phyloP scores from a whole-genome alignment of 1,140 invertebrate genomes.

The Meloidogyne floridensis region DNA sequence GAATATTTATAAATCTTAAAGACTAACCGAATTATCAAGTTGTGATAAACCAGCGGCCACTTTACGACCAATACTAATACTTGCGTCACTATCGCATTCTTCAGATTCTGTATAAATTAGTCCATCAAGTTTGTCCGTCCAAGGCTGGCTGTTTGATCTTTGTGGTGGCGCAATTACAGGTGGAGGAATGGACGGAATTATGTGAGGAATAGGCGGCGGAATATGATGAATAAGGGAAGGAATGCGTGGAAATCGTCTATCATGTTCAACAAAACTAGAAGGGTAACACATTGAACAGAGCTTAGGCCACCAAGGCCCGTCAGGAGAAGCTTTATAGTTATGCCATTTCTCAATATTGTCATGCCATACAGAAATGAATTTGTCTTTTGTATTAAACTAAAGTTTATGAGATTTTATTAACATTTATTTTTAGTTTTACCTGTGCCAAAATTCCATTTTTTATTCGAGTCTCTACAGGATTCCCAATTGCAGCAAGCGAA shows the following conservation, averaged over 20 bases:
- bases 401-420: neutral
- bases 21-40: neutral
- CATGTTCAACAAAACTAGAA: neutral
- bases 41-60: neutral
- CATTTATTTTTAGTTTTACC: neutral
- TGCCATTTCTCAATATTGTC: neutral
- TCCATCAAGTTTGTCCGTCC: neutral
- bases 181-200: neutral
- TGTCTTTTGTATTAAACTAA: neutral
- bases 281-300: conserved; percentile 2
- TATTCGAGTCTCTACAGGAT: neutral
- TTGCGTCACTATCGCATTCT: neutral
- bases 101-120: neutral
- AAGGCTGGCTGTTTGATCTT: neutral
- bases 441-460: neutral
- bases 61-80: neutral
- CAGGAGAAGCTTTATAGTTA: neutral
- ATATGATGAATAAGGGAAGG: no score
- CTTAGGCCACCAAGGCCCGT: neutral
- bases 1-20: neutral
- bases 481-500: neutral
- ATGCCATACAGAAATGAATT: neutral
- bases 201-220: no score
- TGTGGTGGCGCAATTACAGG: neutral
- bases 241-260: neutral